Evolutionary conservation across 2,797 vertebrate species (phyloP), one percentile per base, ranked within the genome.

Genomic region (Sandelia bainsii): DNA sequence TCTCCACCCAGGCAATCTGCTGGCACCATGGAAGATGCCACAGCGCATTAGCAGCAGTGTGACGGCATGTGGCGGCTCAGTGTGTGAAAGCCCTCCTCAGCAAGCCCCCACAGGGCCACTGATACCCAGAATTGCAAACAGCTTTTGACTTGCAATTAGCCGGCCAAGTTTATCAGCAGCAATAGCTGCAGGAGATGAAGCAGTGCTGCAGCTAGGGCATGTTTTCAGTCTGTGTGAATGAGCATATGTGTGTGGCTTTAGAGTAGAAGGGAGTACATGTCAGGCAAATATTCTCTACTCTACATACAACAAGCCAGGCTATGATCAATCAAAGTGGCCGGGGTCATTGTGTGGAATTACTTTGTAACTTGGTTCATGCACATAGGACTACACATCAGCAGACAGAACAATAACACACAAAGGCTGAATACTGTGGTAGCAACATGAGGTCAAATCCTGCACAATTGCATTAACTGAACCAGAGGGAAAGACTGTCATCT

Each of bases 71-170:
- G 80, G 85, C 61, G 74, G 79, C 84, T 71, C 83, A 34, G 84
- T 69, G 82, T 82, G 73, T 85, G 81, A 90, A 87, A 76, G 85
- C 80, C 84, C 78, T 80, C 85, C 87, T 76, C 85, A 58, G 57
- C 48, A 27, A 50, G 62, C 75, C 85, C 90, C 91, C 82, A 53
- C 79, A 67, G 85, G 87, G 79, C 80, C 77, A 64, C 86, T 84
- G 91, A 92, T 79, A 85, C 84, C 87, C 88, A 51, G 62, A 84
- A 87, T 68, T 42, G 80, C 90, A 93, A 93, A 94, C 90, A 89
- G 90, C 93, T 92, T 92, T 82, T 92, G 92, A 94, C 93, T 92
- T 58, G 76, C 87, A 92, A 93, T 94, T 93, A 94, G 89, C 80
- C 63, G 65, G 83, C 87, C 90, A 85, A 86, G 88, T 93, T 93